Evolutionary conservation across 53 echinoderm and acorn worm species (phyloP).

Genomic region (Echinarachnius parma): DNA sequence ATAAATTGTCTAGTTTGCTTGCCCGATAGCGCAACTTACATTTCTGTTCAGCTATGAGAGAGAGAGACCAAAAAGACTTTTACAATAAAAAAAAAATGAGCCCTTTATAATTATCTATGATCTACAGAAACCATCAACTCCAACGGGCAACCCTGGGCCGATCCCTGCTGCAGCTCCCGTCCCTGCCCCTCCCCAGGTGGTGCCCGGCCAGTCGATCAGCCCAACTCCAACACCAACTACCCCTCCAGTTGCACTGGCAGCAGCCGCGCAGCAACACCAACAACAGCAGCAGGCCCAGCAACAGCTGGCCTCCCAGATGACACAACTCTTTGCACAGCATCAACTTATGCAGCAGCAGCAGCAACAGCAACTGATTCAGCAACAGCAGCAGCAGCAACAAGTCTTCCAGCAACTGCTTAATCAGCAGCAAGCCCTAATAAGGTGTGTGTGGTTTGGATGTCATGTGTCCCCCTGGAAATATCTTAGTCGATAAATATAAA

Average conservation of each 20-base stretch:
- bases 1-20: no score
- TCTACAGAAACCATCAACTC: conserved; percentile 39
- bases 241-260: conserved; percentile 30
- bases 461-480: no score
- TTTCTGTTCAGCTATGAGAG: no score
- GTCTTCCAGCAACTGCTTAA: conserved; percentile 89
- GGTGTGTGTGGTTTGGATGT: conserved; percentile 30
- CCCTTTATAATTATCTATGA: background rate
- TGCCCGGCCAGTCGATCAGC: background rate
- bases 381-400: conserved; percentile 82
- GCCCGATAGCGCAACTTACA: no score
- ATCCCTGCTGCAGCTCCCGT: conserved; percentile 11
- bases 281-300: conserved; percentile 49
- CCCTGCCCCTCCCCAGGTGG: background rate
- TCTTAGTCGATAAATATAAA: no score
- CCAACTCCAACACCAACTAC: conserved; percentile 17
- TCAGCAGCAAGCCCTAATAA: conserved; percentile 82
- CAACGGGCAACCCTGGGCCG: conserved; percentile 39
- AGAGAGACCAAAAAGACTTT: no score
- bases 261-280: conserved; percentile 19
- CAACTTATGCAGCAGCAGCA: conserved; percentile 73
- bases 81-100: no score
- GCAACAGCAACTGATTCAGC: conserved; percentile 70
- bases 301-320: conserved; percentile 52
- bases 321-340: conserved; percentile 58